Percentiles rank a stretch among this genome's conserved stretches.
Evolutionary conservation across 92 coral and sea anemone species (phyloP).

Genomic region (Phenganax marumi): DNA sequence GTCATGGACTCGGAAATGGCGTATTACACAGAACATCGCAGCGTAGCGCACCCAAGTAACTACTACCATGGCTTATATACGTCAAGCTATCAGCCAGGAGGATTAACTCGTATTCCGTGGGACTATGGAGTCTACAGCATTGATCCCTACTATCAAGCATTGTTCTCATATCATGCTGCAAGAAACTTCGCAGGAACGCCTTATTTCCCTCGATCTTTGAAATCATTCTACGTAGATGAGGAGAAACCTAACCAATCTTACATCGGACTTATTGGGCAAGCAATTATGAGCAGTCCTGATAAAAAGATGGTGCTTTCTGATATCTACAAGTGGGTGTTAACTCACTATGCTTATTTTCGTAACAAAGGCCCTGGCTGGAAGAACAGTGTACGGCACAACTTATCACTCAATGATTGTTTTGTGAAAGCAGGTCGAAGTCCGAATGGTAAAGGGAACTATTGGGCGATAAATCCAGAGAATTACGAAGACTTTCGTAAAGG

Average conservation of each 20-base stretch:
- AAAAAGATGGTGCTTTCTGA: slow-evolving; percentile 57
- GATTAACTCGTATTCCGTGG: slow-evolving; percentile 24
- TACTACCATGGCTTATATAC: slow-evolving; percentile 6
- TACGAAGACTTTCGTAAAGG: slow-evolving; percentile 61
- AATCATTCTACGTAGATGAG: slow-evolving; percentile 40
- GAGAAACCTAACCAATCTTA: slow-evolving; percentile 62
- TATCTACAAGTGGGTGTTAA: slow-evolving; percentile 59
- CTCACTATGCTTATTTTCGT: slow-evolving; percentile 58
- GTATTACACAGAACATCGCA: neutral
- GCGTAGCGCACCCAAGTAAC: neutral
- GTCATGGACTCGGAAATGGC: slow-evolving; percentile 2
- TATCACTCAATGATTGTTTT: slow-evolving; percentile 58
- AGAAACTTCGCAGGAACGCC: slow-evolving; percentile 23
- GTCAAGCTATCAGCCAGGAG: slow-evolving; percentile 24
- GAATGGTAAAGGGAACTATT: slow-evolving; percentile 56
- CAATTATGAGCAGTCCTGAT: slow-evolving; percentile 58
- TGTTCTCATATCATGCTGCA: slow-evolving; percentile 20
- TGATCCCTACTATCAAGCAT: slow-evolving; percentile 24
- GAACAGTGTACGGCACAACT: slow-evolving; percentile 58
- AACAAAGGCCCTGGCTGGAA: slow-evolving; percentile 66
- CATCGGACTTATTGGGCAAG: slow-evolving; percentile 60
- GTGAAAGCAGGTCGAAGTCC: slow-evolving; percentile 63
- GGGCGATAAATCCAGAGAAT: slow-evolving; percentile 64
- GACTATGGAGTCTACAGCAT: slow-evolving; percentile 1
- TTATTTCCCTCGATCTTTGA: slow-evolving; percentile 31